These are phyloP conservation scores for Tamandua tetradactyla DNA, from an alignment of 2,797 vertebrate species.

Conservation along the genomic window DNA sequence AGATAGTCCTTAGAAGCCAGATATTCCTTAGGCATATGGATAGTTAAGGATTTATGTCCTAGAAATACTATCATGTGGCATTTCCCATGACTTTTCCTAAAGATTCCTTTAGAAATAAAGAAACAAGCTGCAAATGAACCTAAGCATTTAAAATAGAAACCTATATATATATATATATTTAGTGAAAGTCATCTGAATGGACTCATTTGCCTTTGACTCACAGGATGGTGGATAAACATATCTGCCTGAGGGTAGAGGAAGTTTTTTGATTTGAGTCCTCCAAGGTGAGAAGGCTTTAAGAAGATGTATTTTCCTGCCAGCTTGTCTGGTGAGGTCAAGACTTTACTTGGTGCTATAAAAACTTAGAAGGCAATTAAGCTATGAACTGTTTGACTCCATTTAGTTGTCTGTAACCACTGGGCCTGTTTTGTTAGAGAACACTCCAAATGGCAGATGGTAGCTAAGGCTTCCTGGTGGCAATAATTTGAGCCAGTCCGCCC, in stretches of 20 bases:
- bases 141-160: not conserved
- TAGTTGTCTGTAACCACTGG: constrained; percentile 52
- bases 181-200: constrained; percentile 51
- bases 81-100: not conserved
- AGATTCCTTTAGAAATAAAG: constrained; percentile 45
- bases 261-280: constrained; percentile 72
- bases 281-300: constrained; percentile 78
- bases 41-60: not conserved
- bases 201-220: constrained; percentile 64
- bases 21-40: not conserved
- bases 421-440: constrained; percentile 30
- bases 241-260: constrained; percentile 72
- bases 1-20: not conserved
- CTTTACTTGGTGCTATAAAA: constrained; percentile 74
- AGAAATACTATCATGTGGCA: not conserved
- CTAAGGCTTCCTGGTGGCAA: not conserved
- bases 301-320: constrained; percentile 78
- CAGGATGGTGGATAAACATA: constrained; percentile 70
- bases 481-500: not conserved
- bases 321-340: constrained; percentile 75
- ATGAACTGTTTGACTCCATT: constrained; percentile 66
- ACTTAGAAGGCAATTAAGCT: constrained; percentile 81
- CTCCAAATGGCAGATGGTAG: not conserved
- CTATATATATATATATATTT: not conserved
- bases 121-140: constrained; percentile 31